Evolutionary conservation across 2,113 vertebrate genomes (phyloP), one percentile per base, ranked within the genome.

Genomic region (Pseudorhombus dupliciocellatus): DNA sequence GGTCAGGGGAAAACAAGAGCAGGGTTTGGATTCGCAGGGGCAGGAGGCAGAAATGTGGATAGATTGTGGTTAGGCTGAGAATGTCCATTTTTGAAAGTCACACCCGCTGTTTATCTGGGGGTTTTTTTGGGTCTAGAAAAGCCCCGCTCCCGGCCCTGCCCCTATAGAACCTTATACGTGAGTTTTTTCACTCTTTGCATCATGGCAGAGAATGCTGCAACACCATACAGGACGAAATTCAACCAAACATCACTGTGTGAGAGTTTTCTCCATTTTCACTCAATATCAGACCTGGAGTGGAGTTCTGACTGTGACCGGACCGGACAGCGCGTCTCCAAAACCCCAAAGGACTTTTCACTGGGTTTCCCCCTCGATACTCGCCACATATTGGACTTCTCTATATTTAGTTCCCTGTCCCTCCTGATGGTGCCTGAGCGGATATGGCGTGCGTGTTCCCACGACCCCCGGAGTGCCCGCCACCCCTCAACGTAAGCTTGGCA

Each of bases 371-470:
- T 67, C 79, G 86, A 83, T 88, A 20, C 18, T 8, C 77, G 66
- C 89, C 83, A 77, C 85, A 71, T 90, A 87, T 77, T 73, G 71
- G 88, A 88, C 84, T 56, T 65, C 58, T 76, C 92, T 96, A 96
- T 93, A 94, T 96, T 94, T 96, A 95, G 93, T 85, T 31, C 61
- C 51, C 50, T 75, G 90, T 87, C 88, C 90, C 90, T 93, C 85
- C 88, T 90, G 92, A 90, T 91, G 88, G 80, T 92, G 91, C 92
- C 90, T 91, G 89, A 93, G 91, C 93, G 91, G 94, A 95, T 94
- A 93, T 83, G 44, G 87, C 63, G 73, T 87, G 89, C 81, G 57
- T n/a, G 91, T 95, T 96, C 95, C 94, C 95, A 96, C 91, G 95
- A 93, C 91, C 94, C 88, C 30, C 53, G 21, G 8, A 91, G 86